Conservation (phyloP, 2,888 invertebrate species). For the Myopa testacea region DNA sequence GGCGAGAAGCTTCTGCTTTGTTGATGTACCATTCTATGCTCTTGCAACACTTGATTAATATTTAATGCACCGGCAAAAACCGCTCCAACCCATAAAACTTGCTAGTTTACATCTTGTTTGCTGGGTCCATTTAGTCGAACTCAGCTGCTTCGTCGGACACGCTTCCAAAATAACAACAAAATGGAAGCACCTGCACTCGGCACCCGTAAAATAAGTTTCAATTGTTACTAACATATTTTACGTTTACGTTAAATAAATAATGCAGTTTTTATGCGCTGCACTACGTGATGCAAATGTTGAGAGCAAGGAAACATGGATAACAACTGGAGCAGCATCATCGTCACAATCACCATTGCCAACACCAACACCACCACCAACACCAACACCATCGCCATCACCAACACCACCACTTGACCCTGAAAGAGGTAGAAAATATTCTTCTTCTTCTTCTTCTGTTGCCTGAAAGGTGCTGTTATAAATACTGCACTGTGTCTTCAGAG, state of each 20-base stretch:
- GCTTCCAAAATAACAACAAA: constrained; percentile 24
- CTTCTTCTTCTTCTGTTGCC: too few relatives aligned
- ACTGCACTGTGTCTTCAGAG: too few relatives aligned
- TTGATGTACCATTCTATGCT: background rate
- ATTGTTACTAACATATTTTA: constrained; percentile 34
- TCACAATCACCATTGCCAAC: background rate
- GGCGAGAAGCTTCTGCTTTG: too few relatives aligned
- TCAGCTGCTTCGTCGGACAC: constrained; percentile 25
- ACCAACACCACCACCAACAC: background rate
- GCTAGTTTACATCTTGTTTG: background rate
- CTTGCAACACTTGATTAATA: constrained; percentile 17
- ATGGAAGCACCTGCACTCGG: background rate
- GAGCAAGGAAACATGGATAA: background rate
- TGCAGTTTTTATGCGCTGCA: constrained; percentile 40
- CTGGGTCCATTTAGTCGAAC: constrained; percentile 20
- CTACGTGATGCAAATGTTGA: constrained; percentile 3
- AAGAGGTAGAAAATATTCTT: too few relatives aligned
- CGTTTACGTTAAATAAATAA: constrained; percentile 37
- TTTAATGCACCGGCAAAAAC: constrained; percentile 7
- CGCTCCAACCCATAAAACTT: background rate
- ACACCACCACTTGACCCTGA: too few relatives aligned
- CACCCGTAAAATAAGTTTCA: constrained; percentile 21
- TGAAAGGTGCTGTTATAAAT: too few relatives aligned
- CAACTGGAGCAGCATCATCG: too few relatives aligned
- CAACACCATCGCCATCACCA: background rate